A percentile compares a stretch with the other conserved stretches of the same genome.
Evolutionary conservation across 2,113 vertebrate genomes (phyloP).

Genomic region (Cephalopholis sonnerati): DNA sequence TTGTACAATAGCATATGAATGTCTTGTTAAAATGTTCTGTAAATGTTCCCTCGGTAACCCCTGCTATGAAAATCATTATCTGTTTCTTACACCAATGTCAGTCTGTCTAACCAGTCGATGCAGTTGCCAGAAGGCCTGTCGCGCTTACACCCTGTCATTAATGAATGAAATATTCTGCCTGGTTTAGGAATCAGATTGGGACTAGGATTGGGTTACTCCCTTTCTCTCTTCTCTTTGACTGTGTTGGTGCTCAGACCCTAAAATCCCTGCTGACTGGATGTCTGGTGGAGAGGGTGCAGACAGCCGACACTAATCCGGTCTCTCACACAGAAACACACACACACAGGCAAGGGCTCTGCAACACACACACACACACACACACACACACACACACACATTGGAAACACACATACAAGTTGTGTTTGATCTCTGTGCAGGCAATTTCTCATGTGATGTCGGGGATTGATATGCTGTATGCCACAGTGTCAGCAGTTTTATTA

Average conservation of each 20-base stretch:
- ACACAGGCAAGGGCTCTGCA: background rate
- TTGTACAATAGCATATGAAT: background rate
- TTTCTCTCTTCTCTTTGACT: slow-evolving; percentile 34
- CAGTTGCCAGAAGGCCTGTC: background rate
- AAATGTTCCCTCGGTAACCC: background rate
- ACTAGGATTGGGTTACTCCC: slow-evolving; percentile 60
- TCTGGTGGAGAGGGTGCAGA: slow-evolving; percentile 78
- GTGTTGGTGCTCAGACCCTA: slow-evolving; percentile 66
- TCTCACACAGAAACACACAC: slow-evolving; percentile 30
- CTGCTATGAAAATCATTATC: slow-evolving; percentile 13
- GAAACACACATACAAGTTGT: slow-evolving; percentile 40
- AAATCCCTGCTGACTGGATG: slow-evolving; percentile 81
- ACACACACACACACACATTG: background rate
- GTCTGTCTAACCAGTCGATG: background rate
- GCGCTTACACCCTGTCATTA: background rate
- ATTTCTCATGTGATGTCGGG: slow-evolving; percentile 40
- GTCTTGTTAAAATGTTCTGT: background rate
- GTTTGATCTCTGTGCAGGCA: slow-evolving; percentile 43
- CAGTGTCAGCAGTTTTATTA: slow-evolving; percentile 8
- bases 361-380: slow-evolving; percentile 6
- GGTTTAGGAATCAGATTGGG: slow-evolving; percentile 54
- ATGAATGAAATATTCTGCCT: slow-evolving; percentile 43
- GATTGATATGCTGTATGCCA: background rate
- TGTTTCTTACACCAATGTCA: background rate
- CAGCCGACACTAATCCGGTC: slow-evolving; percentile 77